Conservation (phyloP, 2,113 vertebrate species). For the Crypturellus undulatus region DNA sequence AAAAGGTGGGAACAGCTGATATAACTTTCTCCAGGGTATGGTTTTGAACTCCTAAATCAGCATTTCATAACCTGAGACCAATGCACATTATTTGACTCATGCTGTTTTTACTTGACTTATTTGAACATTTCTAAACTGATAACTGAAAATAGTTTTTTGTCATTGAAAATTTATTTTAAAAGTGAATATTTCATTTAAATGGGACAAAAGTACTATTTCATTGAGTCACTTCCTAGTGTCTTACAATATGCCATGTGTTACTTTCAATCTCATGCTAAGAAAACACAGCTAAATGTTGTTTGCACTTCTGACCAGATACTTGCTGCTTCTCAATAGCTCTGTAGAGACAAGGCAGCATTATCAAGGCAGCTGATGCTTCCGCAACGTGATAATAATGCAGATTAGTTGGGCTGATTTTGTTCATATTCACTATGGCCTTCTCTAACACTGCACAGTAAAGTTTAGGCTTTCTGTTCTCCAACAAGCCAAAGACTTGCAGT, state of each 20-base stretch:
- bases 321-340: not conserved
- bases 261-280: not conserved
- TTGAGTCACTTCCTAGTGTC: not conserved
- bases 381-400: not conserved
- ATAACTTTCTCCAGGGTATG: not conserved
- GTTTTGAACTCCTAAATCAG: not conserved
- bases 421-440: not conserved
- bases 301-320: not conserved
- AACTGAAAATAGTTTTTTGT: not conserved
- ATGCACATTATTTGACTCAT: not conserved
- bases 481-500: not conserved
- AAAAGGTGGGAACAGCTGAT: not conserved
- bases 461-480: not conserved
- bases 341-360: not conserved
- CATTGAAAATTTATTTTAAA: not conserved
- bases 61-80: not conserved
- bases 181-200: not conserved
- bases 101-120: not conserved
- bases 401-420: not conserved
- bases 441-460: not conserved
- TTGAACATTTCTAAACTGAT: not conserved
- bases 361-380: not conserved
- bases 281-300: not conserved
- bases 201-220: not conserved
- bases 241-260: not conserved